Evolutionary conservation across 2,797 vertebrate genomes (phyloP), one percentile per base, ranked within the genome.

Genomic region (Nothura maculosa): DNA sequence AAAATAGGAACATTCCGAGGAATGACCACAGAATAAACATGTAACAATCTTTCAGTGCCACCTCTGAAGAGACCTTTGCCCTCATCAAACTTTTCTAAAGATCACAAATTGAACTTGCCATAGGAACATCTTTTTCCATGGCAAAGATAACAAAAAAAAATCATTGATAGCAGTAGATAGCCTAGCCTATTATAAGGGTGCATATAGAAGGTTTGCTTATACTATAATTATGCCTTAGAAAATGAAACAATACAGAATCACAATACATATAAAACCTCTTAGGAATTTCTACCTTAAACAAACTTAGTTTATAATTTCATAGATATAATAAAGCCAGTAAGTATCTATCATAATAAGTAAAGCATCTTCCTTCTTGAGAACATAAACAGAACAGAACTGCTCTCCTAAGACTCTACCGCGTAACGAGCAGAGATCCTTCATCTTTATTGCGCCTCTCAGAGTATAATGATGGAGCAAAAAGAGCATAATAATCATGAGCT

Each of bases 381-480:
- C 73, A 43, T 57, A 88, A 63, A 18, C 9, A 13, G 40, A 82
- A 66, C 2, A 77, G 80, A 81, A 77, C n/a, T 63, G 43, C 57
- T 60, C 81, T 61, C 43, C 45, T 54, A 69, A 91, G 84, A 61
- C 40, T 27, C 17, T 24, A 34, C 1, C 78, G 60, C 32, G 52
- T 40, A 90, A 89, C 38, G 69, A 90, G 80, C 42, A 85, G 80
- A 45, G 58, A 48, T 94, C 67, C 58, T 86, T 93, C 77, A 67
- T 81, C 55, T 89, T 92, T 84, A 91, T 93, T 74, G 54, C 64
- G 47, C 66, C 34, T 85, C 91, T 82, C 68, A 52, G 69, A 90
- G 62, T 13, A 15, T 21, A 92, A 50, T 69, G 68, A 72, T 13
- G 55, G 70, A 87, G 43, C 52, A 47, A 77, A 90, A 67, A 60